A percentile compares a stretch with the other conserved stretches of the same genome.
phyloP scores from a whole-genome alignment of 1,140 invertebrate species.

The Saccostrea cuccullata region DNA sequence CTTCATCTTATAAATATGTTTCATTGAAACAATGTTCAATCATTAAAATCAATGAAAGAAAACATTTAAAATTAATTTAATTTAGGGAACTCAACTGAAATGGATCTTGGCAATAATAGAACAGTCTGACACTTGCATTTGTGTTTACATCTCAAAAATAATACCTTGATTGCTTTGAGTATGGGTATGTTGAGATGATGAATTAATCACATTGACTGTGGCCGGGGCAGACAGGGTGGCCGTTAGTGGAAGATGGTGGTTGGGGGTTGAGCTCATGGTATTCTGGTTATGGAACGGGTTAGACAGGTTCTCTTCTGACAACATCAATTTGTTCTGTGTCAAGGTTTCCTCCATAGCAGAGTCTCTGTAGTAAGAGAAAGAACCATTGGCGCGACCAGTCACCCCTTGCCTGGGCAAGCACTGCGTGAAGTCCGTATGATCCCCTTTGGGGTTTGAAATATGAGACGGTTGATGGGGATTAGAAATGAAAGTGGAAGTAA shows the following conservation, averaged over 20 bases:
- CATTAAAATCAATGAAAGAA: no score
- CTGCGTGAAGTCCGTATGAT: neutral
- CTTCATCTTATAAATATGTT: no score
- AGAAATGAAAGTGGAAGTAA: slow-evolving; percentile 62
- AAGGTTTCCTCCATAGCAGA: neutral
- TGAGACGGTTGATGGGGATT: neutral
- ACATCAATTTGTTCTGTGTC: slow-evolving; percentile 19
- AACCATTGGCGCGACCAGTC: slow-evolving; percentile 56
- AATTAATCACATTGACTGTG: slow-evolving; percentile 64
- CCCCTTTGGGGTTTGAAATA: neutral
- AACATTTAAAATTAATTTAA: no score
- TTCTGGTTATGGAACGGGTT: slow-evolving; percentile 39
- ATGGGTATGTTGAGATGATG: slow-evolving; percentile 45
- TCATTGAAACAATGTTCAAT: no score
- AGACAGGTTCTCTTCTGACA: slow-evolving; percentile 32
- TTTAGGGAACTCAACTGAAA: no score
- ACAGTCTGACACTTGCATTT: neutral
- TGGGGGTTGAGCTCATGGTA: slow-evolving; percentile 38
- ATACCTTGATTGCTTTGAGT: slow-evolving; percentile 11
- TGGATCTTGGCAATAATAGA: no score
- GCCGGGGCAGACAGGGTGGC: slow-evolving; percentile 74
- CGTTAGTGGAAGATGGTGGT: slow-evolving; percentile 69
- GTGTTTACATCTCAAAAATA: neutral
- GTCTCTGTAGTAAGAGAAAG: slow-evolving; percentile 31
- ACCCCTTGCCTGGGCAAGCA: slow-evolving; percentile 23